Evolutionary conservation across 1,140 invertebrate species (phyloP), one percentile per base, ranked within the genome.

Genomic region (Drosophila mauritiana): DNA sequence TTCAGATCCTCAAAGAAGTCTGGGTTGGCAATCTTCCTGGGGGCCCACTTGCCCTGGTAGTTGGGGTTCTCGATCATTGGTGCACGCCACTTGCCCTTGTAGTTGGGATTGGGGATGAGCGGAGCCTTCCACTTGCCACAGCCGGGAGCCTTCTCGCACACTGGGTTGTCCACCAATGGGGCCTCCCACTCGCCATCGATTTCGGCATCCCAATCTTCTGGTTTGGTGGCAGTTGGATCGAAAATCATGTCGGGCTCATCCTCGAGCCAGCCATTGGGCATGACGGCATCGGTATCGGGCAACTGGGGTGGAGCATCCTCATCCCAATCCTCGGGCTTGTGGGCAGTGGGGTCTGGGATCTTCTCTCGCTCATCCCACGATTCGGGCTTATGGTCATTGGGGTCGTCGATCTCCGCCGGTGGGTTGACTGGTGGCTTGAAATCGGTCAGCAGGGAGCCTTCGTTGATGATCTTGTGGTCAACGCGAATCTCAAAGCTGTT

Each of bases 101-200:
- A 99, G 55, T 95, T 94, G 1, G 98, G 98, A 93, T 99, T 99
- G 65, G 96, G 95, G 42, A 99, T 96, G 75, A 96, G 93, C 13
- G 97, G 97, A 48, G 96, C 94, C 76, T 95, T 96, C 97, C 98
- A 99, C 59, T 94, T 93, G 2, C 99, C 99, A 94, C 99, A 99
- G 4, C 99, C 98, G 4, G 96, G 94, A 10, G 95, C 96, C 70
- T 95, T 94, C 77, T 94, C 94, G 92, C 98, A 99, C n/a, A 94
- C 94, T 0, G 98, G 97, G 93, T 99, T 99, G 65, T 95, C 94
- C 34, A 99, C 96, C 54, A 98, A 93, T 0, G 98, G 97, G 15
- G 99, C 95, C 93, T 99, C 99, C 98, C 98, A 99, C 92, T 97
- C 96, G 0, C 99, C 99, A 93, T 99, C 99, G 96, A 99, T 99